These are phyloP conservation scores for Drosophila emarginata DNA, from an alignment of 2,888 invertebrate genomes.

Conservation along the genomic window DNA sequence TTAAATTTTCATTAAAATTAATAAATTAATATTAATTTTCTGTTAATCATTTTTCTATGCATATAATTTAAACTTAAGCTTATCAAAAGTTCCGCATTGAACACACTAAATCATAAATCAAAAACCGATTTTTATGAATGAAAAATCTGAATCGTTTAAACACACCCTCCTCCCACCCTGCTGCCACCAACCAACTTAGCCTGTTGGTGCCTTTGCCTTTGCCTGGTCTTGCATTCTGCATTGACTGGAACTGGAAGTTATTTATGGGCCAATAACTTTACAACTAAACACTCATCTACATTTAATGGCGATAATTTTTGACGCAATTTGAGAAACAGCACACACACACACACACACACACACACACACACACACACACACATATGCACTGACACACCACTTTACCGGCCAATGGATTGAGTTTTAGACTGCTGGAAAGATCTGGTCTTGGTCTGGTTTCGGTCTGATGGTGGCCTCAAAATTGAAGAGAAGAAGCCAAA, in stretches of 20 bases:
- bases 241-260: slow-evolving; percentile 39
- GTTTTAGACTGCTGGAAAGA: slow-evolving; percentile 5
- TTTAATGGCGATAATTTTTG: slow-evolving; percentile 78
- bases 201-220: background rate
- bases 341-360: slow-evolving; percentile 15
- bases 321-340: slow-evolving; percentile 72
- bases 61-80: slow-evolving; percentile 4
- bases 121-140: slow-evolving; percentile 43
- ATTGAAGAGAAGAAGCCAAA: slow-evolving; percentile 58
- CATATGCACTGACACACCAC: background rate
- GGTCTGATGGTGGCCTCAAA: slow-evolving; percentile 10
- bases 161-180: background rate
- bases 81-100: slow-evolving; percentile 34
- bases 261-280: slow-evolving; percentile 75
- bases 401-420: slow-evolving; percentile 5
- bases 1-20: slow-evolving; percentile 9
- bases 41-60: slow-evolving; percentile 2
- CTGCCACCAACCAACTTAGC: background rate
- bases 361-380: slow-evolving; percentile 32
- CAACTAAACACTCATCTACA: slow-evolving; percentile 79
- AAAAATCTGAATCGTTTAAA: slow-evolving; percentile 17
- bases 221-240: slow-evolving; percentile 1
- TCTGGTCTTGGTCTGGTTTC: slow-evolving; percentile 15
- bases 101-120: slow-evolving; percentile 36
- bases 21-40: slow-evolving; percentile 31